phyloP scores from a whole-genome alignment of 2,113 vertebrate species.

The Hippocampus mohnikei region DNA sequence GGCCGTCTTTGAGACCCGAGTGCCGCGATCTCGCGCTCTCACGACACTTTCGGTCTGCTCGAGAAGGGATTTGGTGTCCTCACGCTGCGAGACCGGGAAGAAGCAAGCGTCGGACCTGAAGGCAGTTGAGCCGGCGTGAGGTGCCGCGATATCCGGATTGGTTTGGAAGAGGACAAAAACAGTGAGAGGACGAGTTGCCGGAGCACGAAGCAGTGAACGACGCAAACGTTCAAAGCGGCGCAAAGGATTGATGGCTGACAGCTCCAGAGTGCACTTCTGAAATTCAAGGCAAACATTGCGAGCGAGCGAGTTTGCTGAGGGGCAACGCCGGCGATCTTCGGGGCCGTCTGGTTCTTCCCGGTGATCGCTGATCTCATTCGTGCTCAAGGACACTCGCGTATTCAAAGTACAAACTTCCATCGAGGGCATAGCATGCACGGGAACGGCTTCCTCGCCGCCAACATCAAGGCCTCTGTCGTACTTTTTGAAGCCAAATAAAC shows the following conservation, averaged over 20 bases:
- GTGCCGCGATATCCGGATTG: not conserved
- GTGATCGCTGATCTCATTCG: slow-evolving; percentile 23
- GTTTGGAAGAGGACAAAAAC: not conserved
- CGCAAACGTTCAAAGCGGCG: not conserved
- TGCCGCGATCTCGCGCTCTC: slow-evolving; percentile 54
- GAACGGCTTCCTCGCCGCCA: slow-evolving; percentile 6
- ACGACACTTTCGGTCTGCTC: slow-evolving; percentile 60
- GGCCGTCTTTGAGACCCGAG: slow-evolving; percentile 67
- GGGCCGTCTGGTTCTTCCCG: slow-evolving; percentile 10
- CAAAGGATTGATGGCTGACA: slow-evolving; percentile 2
- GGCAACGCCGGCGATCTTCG: not conserved
- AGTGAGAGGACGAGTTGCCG: not conserved
- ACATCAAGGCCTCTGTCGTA: slow-evolving; percentile 59
- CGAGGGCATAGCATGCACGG: slow-evolving; percentile 28
- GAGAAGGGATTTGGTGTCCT: slow-evolving; percentile 66
- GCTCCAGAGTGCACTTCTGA: not conserved
- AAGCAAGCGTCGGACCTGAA: slow-evolving; percentile 58
- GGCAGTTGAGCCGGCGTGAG: slow-evolving; percentile 34
- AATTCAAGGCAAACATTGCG: not conserved
- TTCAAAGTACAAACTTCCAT: slow-evolving; percentile 34
- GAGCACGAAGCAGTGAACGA: not conserved
- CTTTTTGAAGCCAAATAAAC: slow-evolving; percentile 68
- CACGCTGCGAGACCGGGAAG: slow-evolving; percentile 50
- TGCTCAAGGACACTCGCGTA: slow-evolving; percentile 23
- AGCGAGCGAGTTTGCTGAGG: not conserved